Percentiles rank a stretch among this genome's conserved stretches.
phyloP scores from a whole-genome alignment of 2,113 vertebrate species.

The Neolamprologus variostigma region DNA sequence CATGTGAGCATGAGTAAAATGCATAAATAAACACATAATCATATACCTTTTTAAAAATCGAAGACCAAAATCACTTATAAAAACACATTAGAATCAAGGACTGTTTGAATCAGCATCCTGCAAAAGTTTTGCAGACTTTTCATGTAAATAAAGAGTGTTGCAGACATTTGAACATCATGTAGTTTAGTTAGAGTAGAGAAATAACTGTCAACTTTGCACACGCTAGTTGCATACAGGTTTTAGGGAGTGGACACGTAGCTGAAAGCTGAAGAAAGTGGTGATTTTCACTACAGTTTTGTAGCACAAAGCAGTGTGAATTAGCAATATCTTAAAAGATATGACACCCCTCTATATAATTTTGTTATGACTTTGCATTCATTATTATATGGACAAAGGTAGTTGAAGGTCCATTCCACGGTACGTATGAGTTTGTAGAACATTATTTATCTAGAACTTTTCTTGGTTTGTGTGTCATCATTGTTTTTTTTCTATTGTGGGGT shows the following conservation, averaged over 20 bases:
- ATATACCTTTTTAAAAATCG: not conserved
- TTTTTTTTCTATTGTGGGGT: constrained; percentile 3
- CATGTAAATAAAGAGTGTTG: not conserved
- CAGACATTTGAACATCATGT: not conserved
- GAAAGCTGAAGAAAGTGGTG: not conserved
- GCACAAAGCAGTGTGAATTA: not conserved
- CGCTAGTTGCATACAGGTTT: not conserved
- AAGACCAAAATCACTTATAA: not conserved
- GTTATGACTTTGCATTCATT: not conserved
- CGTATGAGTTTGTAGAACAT: not conserved
- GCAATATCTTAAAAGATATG: not conserved
- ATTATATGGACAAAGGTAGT: not conserved
- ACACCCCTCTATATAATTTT: not conserved
- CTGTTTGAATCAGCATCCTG: not conserved
- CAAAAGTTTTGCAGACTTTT: not conserved
- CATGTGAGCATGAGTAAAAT: not conserved
- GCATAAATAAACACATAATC: not conserved
- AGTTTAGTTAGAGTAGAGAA: not conserved
- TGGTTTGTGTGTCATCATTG: not conserved
- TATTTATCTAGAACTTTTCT: not conserved
- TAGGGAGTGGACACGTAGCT: not conserved
- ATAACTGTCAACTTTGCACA: not conserved
- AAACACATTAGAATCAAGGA: not conserved
- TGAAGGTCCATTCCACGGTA: not conserved
- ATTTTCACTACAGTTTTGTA: not conserved